phyloP scores from a whole-genome alignment of 2,113 vertebrate genomes.

The Hyla sarda region DNA sequence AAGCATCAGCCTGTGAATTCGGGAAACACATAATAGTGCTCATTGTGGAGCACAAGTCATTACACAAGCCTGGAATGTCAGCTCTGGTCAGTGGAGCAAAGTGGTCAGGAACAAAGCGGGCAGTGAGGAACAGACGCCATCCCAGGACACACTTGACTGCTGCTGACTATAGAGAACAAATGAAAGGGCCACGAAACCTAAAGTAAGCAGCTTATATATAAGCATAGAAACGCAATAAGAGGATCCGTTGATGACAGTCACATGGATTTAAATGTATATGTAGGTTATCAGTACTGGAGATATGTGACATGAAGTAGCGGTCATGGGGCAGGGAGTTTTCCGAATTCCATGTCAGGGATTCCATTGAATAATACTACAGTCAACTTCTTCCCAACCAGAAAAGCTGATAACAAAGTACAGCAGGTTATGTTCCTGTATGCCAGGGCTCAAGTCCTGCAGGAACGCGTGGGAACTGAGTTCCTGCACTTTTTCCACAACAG shows the following conservation, averaged over 20 bases:
- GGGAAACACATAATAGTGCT: constrained; percentile 1
- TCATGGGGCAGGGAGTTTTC: background rate
- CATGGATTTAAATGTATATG: background rate
- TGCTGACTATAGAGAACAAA: background rate
- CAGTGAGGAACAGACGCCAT: background rate
- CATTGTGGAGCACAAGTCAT: constrained; percentile 11
- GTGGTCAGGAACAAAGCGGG: constrained; percentile 23
- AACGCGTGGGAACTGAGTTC: too few species aligned
- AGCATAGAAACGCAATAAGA: background rate
- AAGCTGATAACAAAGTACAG: too few species aligned
- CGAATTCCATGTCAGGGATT: background rate
- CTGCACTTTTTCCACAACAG: too few species aligned
- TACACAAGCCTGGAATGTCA: constrained; percentile 2
- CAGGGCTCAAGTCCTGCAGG: too few species aligned
- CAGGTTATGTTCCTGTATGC: too few species aligned
- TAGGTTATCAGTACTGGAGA: background rate
- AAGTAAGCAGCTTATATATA: background rate
- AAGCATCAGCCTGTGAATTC: background rate
- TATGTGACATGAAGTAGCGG: background rate
- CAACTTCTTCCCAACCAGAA: too few species aligned
- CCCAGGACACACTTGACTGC: background rate
- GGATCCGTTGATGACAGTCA: background rate
- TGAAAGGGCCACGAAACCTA: background rate
- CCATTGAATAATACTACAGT: too few species aligned
- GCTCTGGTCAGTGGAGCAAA: constrained; percentile 36